Evolutionary conservation across 2,113 vertebrate species (phyloP), one percentile per base, ranked within the genome.

Genomic region (Myotis yumanensis): DNA sequence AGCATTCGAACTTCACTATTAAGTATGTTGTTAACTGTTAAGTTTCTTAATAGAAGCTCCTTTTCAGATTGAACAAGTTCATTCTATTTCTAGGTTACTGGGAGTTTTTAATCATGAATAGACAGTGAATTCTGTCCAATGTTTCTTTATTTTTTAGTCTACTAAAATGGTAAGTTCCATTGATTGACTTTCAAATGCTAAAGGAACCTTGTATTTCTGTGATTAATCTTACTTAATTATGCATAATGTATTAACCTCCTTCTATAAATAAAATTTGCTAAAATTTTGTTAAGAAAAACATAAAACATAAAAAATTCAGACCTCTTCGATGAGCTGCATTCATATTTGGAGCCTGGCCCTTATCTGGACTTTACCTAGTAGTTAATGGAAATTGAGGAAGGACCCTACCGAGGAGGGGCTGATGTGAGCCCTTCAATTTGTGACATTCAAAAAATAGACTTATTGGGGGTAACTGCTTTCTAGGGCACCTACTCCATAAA

Each of bases 231-330:
- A 80, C 18, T 52, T 20, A 92, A 59, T 57, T 28, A 35, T 43
- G 7, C 32, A 37, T 43, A 3, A 84, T 46, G 4, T 73, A 5
- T 66, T 83, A 17, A 59, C 57, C 23, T 59, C n/a, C 69, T 94
- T 85, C 51, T 72, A 32, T 88, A 85, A 90, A 46, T 40, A 51
- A 10, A 84, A 82, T 28, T 87, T 92, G 48, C 30, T 92, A 85
- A 87, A 77, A 79, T 89, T 86, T 77, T 81, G 28, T 91, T 52
- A 64, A 30, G 10, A 91, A 62, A 59, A 59, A 59, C 25, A 59
- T 59, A 25, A 59, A 59, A 59, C 23, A 57, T 57, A 59, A 59
- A 22, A 59, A 59, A 59, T 59, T 9, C 57, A 59, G 18, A 59
- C 57, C 72, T 73, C 62, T 85, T 37, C 64, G 14, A 0, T 0